Base-by-base conservation (phyloP, 2,888 invertebrate species). In the Isoperla grammatica region DNA sequence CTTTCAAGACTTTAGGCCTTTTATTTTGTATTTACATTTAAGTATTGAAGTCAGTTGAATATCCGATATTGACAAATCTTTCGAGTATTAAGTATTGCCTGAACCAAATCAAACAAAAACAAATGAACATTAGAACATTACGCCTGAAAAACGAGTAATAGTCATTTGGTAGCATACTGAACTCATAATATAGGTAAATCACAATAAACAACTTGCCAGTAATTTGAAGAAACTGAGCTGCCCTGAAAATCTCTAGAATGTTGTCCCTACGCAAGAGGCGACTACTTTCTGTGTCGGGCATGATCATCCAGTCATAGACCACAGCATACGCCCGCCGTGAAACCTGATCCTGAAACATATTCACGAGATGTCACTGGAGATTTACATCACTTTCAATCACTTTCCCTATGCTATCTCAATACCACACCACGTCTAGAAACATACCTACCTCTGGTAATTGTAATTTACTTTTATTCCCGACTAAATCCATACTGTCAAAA, bases 231-330 rank as follows among this genome's bases (percentile, higher is more conserved):
- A 81, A 87, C 64, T 85, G 85, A 0, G 89, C 83, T 0, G 87
- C 86, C 67, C 80, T 82, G 68, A 88, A 85, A 22, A 90, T 75
- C 68, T 88, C 86, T 54, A 90, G 73, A 46, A 89, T 81, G 63
- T 88, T 88, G 57, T 86, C 83, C 50, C 86, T 78, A 59, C 80
- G 82, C 1, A 90, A 73, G 2, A 83, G 74, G 56, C 83, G 84
- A 64, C 80, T 82, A 65, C 85, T 83, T 3, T 85, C 85, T 58
- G 76, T 78, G 6, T 80, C 82, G 20, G 76, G 74, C 61, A 78
- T 81, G 66, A 88, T 81, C 90, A 90, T 90, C 90, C 90, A 90
- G 66, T 88, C 85, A 73, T 90, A 90, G 56, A 88, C 83, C 63
- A 84, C 81, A 53, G 81, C 80, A 69, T 90, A 90, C 1, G 88